Conservation (phyloP, 2,797 vertebrate genomes). For the Tragopan temminckii region DNA sequence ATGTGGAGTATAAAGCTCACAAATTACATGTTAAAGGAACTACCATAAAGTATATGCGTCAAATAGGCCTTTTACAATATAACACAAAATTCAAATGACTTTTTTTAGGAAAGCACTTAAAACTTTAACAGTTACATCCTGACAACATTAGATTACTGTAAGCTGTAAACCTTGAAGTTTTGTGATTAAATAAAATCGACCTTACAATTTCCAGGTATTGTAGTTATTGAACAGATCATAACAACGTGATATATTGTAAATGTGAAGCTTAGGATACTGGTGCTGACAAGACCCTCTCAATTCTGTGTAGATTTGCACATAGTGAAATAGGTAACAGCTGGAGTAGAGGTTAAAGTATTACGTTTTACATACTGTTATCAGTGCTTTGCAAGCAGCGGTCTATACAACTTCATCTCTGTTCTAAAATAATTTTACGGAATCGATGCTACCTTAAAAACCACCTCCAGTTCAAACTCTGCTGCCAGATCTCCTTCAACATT, state of each 20-base stretch:
- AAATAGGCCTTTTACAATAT: conserved; percentile 41
- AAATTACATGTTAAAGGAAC: conserved; percentile 55
- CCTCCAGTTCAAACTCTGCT: neutral
- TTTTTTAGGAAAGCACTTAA: conserved; percentile 59
- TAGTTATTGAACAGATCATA: conserved; percentile 44
- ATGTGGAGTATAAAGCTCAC: conserved; percentile 37
- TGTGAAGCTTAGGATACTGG: conserved; percentile 49
- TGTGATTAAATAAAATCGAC: conserved; percentile 49
- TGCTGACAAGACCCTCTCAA: neutral
- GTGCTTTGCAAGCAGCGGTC: conserved; percentile 12
- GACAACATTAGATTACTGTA: conserved; percentile 55
- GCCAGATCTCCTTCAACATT: neutral
- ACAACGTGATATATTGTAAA: conserved; percentile 50
- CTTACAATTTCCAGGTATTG: conserved; percentile 32
- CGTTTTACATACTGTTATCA: neutral
- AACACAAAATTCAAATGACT: conserved; percentile 55
- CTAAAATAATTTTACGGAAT: neutral
- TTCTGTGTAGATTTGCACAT: conserved; percentile 19
- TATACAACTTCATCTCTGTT: neutral
- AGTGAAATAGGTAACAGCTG: conserved; percentile 15
- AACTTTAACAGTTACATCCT: conserved; percentile 46
- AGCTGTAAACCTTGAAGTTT: conserved; percentile 62
- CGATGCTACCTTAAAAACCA: neutral
- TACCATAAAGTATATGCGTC: conserved; percentile 41
- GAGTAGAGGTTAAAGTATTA: conserved; percentile 1